phyloP scores from a whole-genome alignment of 2,797 vertebrate genomes.

The Syngnathus rostellatus region DNA sequence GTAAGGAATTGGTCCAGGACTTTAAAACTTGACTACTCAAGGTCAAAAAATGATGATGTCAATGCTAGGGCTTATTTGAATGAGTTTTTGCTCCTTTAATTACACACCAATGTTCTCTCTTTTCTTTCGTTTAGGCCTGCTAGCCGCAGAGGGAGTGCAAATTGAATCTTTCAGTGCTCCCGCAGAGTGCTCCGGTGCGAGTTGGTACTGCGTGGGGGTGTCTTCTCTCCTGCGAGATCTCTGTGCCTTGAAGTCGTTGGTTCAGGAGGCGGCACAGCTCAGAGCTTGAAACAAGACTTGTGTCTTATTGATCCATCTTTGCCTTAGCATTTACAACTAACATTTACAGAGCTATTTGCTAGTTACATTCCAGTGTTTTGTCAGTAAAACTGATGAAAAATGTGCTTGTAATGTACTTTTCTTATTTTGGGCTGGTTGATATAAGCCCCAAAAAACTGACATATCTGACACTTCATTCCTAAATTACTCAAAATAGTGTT shows the following conservation, averaged over 20 bases:
- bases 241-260: slow-evolving; percentile 61
- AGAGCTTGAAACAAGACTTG: slow-evolving; percentile 53
- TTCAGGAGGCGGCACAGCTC: slow-evolving; percentile 74
- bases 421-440: too few species aligned
- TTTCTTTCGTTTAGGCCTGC: slow-evolving; percentile 60
- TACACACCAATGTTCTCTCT: slow-evolving; percentile 24
- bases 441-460: too few species aligned
- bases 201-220: slow-evolving; percentile 76
- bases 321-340: slow-evolving; percentile 40
- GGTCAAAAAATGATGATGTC: not conserved
- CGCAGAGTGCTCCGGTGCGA: slow-evolving; percentile 48
- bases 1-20: slow-evolving; percentile 60
- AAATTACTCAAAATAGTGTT: too few species aligned
- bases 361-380: slow-evolving; percentile 39
- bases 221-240: slow-evolving; percentile 69
- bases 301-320: slow-evolving; percentile 12
- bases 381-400: slow-evolving; percentile 27
- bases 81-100: not conserved
- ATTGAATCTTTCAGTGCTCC: slow-evolving; percentile 82
- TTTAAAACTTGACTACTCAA: too few species aligned
- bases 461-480: too few species aligned
- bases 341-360: slow-evolving; percentile 28
- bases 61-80: not conserved
- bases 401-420: not conserved
- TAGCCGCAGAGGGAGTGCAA: slow-evolving; percentile 67